Conservation (phyloP, 2,113 vertebrate species). For the Xenopus borealis region DNA sequence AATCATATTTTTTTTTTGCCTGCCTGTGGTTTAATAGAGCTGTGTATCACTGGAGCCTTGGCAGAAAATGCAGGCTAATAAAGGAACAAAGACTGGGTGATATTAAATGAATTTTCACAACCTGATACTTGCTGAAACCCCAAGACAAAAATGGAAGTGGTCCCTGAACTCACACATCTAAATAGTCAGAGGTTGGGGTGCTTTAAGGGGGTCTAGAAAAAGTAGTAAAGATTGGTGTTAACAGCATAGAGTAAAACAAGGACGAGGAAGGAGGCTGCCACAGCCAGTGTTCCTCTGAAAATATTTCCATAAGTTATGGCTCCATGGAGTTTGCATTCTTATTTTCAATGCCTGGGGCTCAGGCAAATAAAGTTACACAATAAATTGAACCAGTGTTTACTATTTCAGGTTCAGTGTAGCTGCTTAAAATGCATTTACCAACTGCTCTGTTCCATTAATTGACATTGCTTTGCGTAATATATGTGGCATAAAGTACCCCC, state of each 20-base stretch:
- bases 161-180: too few species aligned
- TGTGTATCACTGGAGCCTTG: conserved; percentile 8
- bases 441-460: neutral
- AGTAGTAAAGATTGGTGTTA: too few species aligned
- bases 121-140: too few species aligned
- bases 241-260: too few species aligned
- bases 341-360: neutral
- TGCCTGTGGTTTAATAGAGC: conserved; percentile 58
- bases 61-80: neutral
- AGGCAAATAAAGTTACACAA: conserved; percentile 1
- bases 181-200: too few species aligned
- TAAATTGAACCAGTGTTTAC: neutral
- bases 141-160: too few species aligned
- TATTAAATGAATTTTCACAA: too few species aligned
- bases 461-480: neutral
- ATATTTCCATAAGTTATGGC: neutral
- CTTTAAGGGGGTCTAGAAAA: too few species aligned
- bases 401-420: neutral
- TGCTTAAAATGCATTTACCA: neutral
- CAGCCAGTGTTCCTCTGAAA: neutral
- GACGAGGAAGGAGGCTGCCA: neutral
- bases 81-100: too few species aligned
- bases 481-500: too few species aligned
- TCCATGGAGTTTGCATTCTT: neutral
- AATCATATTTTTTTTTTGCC: conserved; percentile 70